phyloP scores from a whole-genome alignment of 1,140 invertebrate species.

The Eriocheir sinensis region DNA sequence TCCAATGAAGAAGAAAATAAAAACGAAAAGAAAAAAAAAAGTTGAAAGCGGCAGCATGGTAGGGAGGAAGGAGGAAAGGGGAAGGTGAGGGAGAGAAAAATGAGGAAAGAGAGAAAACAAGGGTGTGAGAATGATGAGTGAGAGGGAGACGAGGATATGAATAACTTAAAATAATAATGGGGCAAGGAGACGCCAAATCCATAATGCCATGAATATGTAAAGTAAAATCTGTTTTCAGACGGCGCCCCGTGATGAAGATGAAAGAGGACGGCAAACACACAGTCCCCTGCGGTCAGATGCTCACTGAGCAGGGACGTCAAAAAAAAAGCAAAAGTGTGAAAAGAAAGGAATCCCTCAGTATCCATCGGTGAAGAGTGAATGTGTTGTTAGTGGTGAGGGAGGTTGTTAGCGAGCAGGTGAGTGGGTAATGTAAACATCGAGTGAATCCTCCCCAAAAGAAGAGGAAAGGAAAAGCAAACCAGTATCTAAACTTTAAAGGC shows the following conservation, averaged over 20 bases:
- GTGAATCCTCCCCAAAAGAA: too few relatives aligned
- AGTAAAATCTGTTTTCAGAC: neutral
- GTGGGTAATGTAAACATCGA: too few relatives aligned
- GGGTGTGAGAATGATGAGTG: neutral
- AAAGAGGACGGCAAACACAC: neutral
- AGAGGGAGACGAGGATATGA: neutral
- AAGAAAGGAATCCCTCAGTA: too few relatives aligned
- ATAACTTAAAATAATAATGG: neutral
- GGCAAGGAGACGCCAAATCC: neutral
- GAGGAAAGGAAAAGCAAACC: too few relatives aligned
- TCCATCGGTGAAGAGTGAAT: too few relatives aligned
- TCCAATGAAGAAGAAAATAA: too few relatives aligned
- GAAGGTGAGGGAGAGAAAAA: neutral
- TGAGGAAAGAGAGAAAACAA: neutral
- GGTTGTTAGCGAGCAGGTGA: too few relatives aligned
- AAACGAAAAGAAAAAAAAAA: too few relatives aligned
- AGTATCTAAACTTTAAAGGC: too few relatives aligned
- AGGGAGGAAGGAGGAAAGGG: too few relatives aligned
- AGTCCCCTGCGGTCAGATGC: neutral
- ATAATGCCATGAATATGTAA: neutral
- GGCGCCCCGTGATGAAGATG: neutral
- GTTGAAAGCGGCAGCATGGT: too few relatives aligned
- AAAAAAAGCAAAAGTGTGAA: neutral
- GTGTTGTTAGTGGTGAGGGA: too few relatives aligned
- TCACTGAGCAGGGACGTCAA: neutral